A percentile compares a stretch with the other conserved stretches of the same genome.
Conservation (phyloP, 2,888 invertebrate species). For the Megaustenia siamemsis region DNA sequence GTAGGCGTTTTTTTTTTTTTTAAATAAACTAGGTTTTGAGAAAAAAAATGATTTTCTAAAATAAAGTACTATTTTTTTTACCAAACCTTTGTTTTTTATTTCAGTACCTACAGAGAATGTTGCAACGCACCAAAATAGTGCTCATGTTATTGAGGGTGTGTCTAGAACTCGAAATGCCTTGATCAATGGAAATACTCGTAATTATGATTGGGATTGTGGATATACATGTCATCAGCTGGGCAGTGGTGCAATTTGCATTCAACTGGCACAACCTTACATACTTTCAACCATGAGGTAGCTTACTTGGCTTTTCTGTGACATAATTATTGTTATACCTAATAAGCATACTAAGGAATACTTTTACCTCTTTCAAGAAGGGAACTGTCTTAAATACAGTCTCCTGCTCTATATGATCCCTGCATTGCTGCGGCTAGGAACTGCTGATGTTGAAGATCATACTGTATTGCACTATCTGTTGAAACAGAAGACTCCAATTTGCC, state of each 20-base stretch:
- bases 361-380: no score
- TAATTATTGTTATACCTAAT: no score
- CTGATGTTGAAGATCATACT: no score
- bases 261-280: conserved; percentile 96
- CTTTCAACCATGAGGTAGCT: conserved; percentile 89
- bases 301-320: background rate
- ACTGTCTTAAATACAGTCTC: no score
- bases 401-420: no score
- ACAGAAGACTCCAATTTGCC: no score
- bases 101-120: conserved; percentile 91
- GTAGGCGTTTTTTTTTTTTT: no score
- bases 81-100: conserved; percentile 37
- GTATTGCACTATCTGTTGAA: no score
- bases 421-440: no score
- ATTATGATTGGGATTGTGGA: conserved; percentile 99
- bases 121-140: conserved; percentile 92
- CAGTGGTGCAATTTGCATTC: conserved; percentile 94
- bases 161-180: conserved; percentile 94
- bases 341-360: no score
- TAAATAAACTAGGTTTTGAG: no score
- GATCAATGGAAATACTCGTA: conserved; percentile 94
- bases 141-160: conserved; percentile 97
- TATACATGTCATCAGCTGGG: conserved; percentile 94
- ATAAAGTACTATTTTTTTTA: background rate
- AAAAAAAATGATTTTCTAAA: no score